Conservation (phyloP, 2,113 vertebrate genomes). For the Trichechus manatus region DNA sequence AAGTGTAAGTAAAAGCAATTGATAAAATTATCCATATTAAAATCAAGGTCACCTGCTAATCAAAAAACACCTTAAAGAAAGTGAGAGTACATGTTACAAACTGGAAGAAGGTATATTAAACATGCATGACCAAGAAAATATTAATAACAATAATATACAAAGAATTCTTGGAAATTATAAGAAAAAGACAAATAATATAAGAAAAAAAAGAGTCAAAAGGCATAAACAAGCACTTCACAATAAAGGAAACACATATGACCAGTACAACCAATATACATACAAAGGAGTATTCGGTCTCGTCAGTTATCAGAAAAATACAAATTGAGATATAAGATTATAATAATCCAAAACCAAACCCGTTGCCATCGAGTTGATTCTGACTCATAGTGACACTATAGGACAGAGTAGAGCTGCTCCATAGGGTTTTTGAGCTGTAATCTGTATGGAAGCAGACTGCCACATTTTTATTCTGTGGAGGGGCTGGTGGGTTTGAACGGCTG, state of each 20-base stretch:
- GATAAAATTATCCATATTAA: conserved; percentile 20
- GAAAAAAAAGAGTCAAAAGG: neutral
- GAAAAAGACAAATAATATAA: neutral
- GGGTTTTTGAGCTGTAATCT: too few species aligned
- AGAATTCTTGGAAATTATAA: neutral
- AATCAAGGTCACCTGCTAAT: conserved; percentile 22
- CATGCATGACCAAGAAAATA: conserved; percentile 7
- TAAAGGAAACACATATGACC: neutral
- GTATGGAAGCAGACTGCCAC: too few species aligned
- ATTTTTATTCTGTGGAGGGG: too few species aligned
- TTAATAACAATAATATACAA: neutral
- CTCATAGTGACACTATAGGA: too few species aligned
- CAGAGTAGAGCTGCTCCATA: too few species aligned
- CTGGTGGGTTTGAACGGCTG: too few species aligned
- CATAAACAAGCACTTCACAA: neutral
- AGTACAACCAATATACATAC: neutral
- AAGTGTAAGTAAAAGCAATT: neutral
- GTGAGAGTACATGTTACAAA: neutral
- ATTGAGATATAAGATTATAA: neutral
- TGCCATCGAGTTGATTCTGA: too few species aligned
- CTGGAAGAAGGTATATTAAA: neutral
- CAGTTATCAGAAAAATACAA: conserved; percentile 14
- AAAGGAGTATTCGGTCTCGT: neutral
- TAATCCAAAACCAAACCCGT: neutral
- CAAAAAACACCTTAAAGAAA: conserved; percentile 22